phyloP scores from a whole-genome alignment of 53 echinoderm and acorn worm species.

The Arbacia lixula region DNA sequence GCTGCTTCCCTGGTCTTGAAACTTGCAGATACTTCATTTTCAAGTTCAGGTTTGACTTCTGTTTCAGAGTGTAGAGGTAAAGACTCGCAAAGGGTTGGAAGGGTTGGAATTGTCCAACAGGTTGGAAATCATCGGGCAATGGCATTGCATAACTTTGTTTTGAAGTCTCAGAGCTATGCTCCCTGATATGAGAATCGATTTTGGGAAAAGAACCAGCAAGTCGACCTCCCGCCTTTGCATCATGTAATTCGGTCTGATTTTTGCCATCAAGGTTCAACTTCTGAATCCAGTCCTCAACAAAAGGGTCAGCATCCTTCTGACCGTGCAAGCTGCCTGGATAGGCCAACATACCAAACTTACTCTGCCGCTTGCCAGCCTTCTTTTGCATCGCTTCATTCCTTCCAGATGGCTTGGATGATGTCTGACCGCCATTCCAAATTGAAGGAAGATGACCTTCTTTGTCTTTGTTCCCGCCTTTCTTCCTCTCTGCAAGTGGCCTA shows the following conservation, averaged over 20 bases:
- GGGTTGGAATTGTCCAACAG: slow-evolving; percentile 5
- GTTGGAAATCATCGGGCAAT: slow-evolving; percentile 15
- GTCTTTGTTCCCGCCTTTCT: no score
- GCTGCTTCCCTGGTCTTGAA: background rate
- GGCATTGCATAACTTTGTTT: background rate
- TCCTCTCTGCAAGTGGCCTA: no score
- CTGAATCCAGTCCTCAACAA: slow-evolving; percentile 38
- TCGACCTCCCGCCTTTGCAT: background rate
- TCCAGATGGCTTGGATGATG: no score
- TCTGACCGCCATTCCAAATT: no score
- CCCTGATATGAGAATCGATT: no score
- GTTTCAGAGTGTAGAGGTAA: slow-evolving; percentile 40
- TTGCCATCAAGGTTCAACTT: slow-evolving; percentile 7
- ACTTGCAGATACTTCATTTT: slow-evolving; percentile 21
- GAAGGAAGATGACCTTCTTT: no score
- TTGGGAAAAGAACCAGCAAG: no score
- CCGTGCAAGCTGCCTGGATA: background rate
- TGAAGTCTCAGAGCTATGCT: no score
- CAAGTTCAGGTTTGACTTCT: slow-evolving; percentile 37
- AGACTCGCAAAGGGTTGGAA: slow-evolving; percentile 30
- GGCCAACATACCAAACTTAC: background rate
- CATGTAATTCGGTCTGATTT: background rate
- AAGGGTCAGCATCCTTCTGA: background rate
- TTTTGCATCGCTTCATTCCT: no score
- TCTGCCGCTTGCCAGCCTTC: background rate